Base-by-base conservation (phyloP, 30 jellyfish, hydroid and myxozoan species). In the Catostylus mosaicus region DNA sequence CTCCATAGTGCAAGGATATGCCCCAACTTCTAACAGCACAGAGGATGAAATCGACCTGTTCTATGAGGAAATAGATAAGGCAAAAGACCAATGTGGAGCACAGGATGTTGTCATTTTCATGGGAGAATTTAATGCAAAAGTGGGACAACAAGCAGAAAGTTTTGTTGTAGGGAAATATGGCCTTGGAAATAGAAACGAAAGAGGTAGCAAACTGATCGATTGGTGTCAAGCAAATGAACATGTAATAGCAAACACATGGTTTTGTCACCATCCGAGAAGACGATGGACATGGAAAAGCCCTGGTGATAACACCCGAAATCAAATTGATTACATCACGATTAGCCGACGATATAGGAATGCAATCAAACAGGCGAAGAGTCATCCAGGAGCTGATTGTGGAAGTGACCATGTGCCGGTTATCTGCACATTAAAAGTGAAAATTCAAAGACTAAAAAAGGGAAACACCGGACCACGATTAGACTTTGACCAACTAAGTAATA, bases 71-170 rank as follows among this genome's bases (percentile, higher is more conserved):
- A n/a, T 68, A 10, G 88, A 82, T 4, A 24, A 22, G n/a, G 70
- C 79, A 30, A 19, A 0, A 22, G 11, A 10, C 20, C 73, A 71
- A n/a, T 45, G 87, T 32, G 57, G 57, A 27, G 57, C 82, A 32
- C 20, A 37, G 32, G 83, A 84, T 14, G 30, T 73, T 16, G 34
- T 33, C 50, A 84, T 84, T 30, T 1, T 84, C 31, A 84, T 72
- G 88, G 67, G 94, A 14, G 88, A 84, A 29, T 26, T 70, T 4
- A 51, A 70, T 30, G 67, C 82, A 59, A 84, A 71, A 46, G 88
- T 70, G 0, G 83, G 88, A 11, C 7, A 47, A 56, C 65, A 54
- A 16, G 51, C 65, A 35, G 40, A 57, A 14, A 45, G n/a, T 26
- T 9, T 16, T 12, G 26, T 23, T 29, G 78, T 0, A 8, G 86